Conservation (phyloP, 2,113 vertebrate genomes). For the Poecilia latipinna region DNA sequence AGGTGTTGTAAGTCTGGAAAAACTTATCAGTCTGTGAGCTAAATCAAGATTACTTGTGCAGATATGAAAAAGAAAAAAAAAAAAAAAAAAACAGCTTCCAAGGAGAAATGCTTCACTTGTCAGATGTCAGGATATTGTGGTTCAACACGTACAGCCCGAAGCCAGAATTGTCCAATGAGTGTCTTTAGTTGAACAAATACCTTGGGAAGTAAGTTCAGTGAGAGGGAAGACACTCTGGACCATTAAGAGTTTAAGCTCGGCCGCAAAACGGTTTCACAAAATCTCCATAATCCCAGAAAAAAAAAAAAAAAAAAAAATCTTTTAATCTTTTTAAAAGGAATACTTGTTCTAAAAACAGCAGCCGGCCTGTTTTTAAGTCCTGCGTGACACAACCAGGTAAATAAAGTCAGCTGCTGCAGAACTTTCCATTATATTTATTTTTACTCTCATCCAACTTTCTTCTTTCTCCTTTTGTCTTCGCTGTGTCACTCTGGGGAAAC, state of each 20-base stretch:
- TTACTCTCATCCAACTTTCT: constrained; percentile 4
- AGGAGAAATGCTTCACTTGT: neutral
- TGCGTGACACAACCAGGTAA: neutral
- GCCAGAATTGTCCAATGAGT: neutral
- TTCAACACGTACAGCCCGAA: neutral
- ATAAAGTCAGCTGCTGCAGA: neutral
- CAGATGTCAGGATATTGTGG: neutral
- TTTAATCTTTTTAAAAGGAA: constrained; percentile 7
- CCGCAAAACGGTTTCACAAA: neutral
- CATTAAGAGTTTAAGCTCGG: neutral
- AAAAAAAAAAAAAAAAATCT: neutral
- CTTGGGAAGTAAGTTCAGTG: neutral
- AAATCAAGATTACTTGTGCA: neutral
- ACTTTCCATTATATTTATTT: neutral
- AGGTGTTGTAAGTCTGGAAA: neutral
- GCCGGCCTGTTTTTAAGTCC: neutral
- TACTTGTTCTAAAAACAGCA: neutral
- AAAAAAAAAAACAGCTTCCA: neutral
- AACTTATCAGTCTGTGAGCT: neutral
- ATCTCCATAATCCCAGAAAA: neutral
- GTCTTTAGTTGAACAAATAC: neutral
- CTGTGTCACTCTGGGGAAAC: constrained; percentile 48
- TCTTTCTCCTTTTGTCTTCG: neutral
- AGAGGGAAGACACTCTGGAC: neutral
- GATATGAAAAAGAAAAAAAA: too few species aligned